Base-by-base conservation (phyloP, 2,113 vertebrate genomes). In the Litocranius walleri region DNA sequence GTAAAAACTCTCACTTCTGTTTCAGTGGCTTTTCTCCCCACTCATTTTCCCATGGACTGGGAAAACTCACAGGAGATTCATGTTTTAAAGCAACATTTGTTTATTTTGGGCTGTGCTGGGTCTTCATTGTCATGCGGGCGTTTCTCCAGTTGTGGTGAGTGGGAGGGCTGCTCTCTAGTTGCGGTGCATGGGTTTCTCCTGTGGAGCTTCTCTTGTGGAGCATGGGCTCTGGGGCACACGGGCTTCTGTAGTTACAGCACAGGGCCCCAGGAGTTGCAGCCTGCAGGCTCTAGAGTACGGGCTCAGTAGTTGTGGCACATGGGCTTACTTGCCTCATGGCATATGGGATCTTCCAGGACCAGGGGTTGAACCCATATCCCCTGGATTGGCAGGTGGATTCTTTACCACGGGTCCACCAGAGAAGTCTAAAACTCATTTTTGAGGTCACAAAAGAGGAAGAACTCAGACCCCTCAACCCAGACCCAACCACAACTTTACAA, bases 1-100 rank as follows among this genome's bases (percentile, higher is more conserved):
- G 21, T 92, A 80, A 94, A 97, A 95, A 21, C 29, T 92, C 33
- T 88, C 64, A 88, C 36, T 77, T 93, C 57, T 91, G 5, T 89
- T 82, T 91, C 30, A 86, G 45, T 6, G 57, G n/a, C 29, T 77
- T 78, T 71, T 21, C 8, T 27, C 9, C 13, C 30, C 13, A 50
- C 12, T 90, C 23, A 36, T 30, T 21, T 64, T 87, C 27, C 92
- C n/a, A 40, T 12, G 36, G 54, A 83, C 15, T n/a, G 30, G 45
- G 16, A 77, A 94, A 85, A 15, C 1, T 6, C 27, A n/a, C 0
- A 1, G 71, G 45, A 43, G 14, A 85, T 30, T 94, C 54, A 61
- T 50, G 82, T 95, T 80, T 27, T 43, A 77, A 77, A 77, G 67
- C 67, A 12, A 77, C 5, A 77, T 77, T 43, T 43, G 7, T 27